Conservation (phyloP, 2,888 invertebrate genomes). For the Eupithecia exiguata region DNA sequence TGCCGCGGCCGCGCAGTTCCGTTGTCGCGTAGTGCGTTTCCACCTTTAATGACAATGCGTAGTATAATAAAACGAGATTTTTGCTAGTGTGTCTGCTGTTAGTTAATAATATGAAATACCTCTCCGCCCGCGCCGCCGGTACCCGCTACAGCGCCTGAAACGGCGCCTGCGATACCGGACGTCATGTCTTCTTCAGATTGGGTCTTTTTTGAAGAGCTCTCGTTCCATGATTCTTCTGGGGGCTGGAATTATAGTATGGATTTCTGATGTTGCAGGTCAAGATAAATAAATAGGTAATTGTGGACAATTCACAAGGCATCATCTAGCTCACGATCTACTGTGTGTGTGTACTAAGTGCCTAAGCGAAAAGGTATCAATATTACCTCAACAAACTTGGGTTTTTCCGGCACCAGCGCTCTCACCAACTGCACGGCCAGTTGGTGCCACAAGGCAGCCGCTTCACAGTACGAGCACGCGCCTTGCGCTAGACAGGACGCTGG, state of each 20-base stretch:
- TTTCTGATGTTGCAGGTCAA: too few relatives aligned
- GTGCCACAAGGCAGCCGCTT: constrained; percentile 97
- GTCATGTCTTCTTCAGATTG: constrained; percentile 86
- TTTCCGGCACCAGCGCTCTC: constrained; percentile 84
- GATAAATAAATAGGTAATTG: too few relatives aligned
- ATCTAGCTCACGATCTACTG: too few relatives aligned
- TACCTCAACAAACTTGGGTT: constrained; percentile 59
- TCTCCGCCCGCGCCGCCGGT: background rate
- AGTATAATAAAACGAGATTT: too few relatives aligned
- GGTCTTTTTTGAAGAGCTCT: constrained; percentile 81
- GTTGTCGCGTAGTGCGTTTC: too few relatives aligned
- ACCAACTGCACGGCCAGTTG: constrained; percentile 93
- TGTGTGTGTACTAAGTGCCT: too few relatives aligned
- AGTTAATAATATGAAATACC: background rate
- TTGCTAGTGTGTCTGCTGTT: background rate
- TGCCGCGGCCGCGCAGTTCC: too few relatives aligned
- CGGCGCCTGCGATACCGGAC: constrained; percentile 28
- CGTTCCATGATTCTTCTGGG: constrained; percentile 87
- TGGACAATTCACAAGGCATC: too few relatives aligned
- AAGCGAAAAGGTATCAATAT: background rate
- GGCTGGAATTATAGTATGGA: constrained; percentile 13
- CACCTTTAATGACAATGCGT: too few relatives aligned
- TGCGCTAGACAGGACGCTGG: constrained; percentile 69
- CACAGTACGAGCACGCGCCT: constrained; percentile 95
- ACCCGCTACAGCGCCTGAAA: constrained; percentile 50